phyloP scores from a whole-genome alignment of 2,888 invertebrate genomes.

The Brachyopa scutellaris region DNA sequence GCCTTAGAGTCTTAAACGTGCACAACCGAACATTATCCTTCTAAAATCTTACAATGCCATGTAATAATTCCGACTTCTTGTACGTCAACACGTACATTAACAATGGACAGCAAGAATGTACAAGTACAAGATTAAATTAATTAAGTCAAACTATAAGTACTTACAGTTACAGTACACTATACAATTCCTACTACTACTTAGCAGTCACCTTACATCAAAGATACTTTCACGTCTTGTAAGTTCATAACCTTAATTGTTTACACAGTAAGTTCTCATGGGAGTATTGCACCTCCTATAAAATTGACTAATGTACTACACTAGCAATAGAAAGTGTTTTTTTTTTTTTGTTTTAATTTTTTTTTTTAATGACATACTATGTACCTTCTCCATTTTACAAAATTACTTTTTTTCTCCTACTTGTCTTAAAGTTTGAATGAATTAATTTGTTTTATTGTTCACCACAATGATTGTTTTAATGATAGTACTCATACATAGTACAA shows the following conservation, averaged over 20 bases:
- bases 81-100: too few relatives aligned
- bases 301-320: slow-evolving; percentile 8
- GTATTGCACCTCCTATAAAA: slow-evolving; percentile 2
- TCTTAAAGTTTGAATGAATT: slow-evolving; percentile 13
- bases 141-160: too few relatives aligned
- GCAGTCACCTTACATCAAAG: too few relatives aligned
- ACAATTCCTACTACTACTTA: too few relatives aligned
- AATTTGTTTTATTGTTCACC: slow-evolving; percentile 16
- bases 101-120: too few relatives aligned
- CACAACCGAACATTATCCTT: too few relatives aligned
- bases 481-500: too few relatives aligned
- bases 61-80: too few relatives aligned
- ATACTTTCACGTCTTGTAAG: slow-evolving; percentile 16
- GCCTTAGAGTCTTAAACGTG: too few relatives aligned
- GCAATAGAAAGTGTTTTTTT: slow-evolving; percentile 32
- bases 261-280: slow-evolving; percentile 7
- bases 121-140: too few relatives aligned
- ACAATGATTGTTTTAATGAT: background rate
- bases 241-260: background rate
- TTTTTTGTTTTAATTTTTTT: slow-evolving; percentile 1
- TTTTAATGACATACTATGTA: slow-evolving; percentile 14
- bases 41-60: too few relatives aligned
- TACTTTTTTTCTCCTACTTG: slow-evolving; percentile 10
- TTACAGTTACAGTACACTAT: too few relatives aligned
- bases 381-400: background rate